Percentiles rank a stretch among this genome's conserved stretches.
phyloP scores from a whole-genome alignment of 2,888 invertebrate species.

The Perithous albicinctus region DNA sequence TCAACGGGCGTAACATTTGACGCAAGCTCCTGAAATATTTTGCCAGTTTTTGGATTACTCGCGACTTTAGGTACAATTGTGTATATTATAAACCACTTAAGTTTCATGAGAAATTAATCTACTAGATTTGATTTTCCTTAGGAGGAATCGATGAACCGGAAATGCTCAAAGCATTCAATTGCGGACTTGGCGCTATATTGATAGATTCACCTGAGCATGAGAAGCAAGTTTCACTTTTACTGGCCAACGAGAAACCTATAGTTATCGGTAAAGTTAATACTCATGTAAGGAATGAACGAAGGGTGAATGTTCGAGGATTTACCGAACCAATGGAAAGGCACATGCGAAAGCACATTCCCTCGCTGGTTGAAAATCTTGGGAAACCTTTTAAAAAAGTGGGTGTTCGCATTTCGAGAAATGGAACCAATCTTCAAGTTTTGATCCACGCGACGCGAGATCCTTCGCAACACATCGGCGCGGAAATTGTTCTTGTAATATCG shows the following conservation, averaged over 20 bases:
- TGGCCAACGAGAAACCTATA: conserved; percentile 83
- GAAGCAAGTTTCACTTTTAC: conserved; percentile 84
- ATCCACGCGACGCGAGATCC: conserved; percentile 92
- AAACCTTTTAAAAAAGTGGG: conserved; percentile 89
- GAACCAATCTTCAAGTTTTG: conserved; percentile 93
- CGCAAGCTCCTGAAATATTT: conserved; percentile 90
- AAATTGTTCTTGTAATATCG: conserved; percentile 94
- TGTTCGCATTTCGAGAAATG: conserved; percentile 96
- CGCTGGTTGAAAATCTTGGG: conserved; percentile 79
- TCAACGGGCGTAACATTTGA: conserved; percentile 89
- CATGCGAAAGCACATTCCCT: conserved; percentile 86
- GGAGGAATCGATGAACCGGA: conserved; percentile 92
- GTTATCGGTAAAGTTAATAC: conserved; percentile 85
- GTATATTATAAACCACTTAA: not conserved
- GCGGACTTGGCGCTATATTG: conserved; percentile 95
- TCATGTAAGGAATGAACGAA: conserved; percentile 75
- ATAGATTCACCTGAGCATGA: conserved; percentile 89
- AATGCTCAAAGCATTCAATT: conserved; percentile 97
- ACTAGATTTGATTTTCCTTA: conserved; percentile 75
- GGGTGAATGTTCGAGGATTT: conserved; percentile 91
- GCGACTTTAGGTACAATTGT: conserved; percentile 87
- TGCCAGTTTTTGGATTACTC: conserved; percentile 95
- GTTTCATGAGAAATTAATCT: not conserved
- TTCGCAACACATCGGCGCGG: conserved; percentile 89
- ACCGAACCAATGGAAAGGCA: conserved; percentile 87